A percentile compares a stretch with the other conserved stretches of the same genome.
Evolutionary conservation across 2,797 vertebrate genomes (phyloP).

Genomic region (Gastrophryne carolinensis): DNA sequence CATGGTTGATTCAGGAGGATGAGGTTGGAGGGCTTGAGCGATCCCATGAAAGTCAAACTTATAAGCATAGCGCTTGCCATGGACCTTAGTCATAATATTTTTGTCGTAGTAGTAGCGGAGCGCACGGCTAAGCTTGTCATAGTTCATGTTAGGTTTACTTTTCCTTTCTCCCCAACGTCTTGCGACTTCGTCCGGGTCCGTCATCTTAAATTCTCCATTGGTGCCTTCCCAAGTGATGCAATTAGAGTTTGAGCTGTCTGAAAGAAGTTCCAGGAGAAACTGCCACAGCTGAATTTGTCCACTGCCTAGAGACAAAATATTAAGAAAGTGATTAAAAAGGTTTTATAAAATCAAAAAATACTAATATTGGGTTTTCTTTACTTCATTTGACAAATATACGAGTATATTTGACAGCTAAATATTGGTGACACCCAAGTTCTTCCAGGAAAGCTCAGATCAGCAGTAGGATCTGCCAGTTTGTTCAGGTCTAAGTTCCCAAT

Average conservation of each 20-base stretch:
- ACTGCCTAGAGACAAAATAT: slow-evolving; percentile 64
- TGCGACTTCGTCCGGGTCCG: slow-evolving; percentile 83
- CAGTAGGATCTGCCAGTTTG: too few species aligned
- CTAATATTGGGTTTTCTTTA: too few species aligned
- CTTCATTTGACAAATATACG: too few species aligned
- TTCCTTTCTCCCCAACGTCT: slow-evolving; percentile 85
- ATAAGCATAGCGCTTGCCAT: slow-evolving; percentile 86
- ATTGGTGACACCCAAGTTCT: too few species aligned
- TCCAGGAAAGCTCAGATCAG: too few species aligned
- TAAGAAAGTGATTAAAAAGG: background rate
- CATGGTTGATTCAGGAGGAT: slow-evolving; percentile 81
- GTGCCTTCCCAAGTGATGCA: slow-evolving; percentile 90
- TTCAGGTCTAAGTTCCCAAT: too few species aligned
- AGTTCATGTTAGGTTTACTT: slow-evolving; percentile 91
- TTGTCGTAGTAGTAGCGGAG: slow-evolving; percentile 90
- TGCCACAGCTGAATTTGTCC: slow-evolving; percentile 89
- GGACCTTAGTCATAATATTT: slow-evolving; percentile 92
- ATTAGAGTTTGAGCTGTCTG: slow-evolving; percentile 81
- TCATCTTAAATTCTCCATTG: slow-evolving; percentile 89
- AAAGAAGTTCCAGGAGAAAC: slow-evolving; percentile 85
- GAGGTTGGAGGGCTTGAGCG: slow-evolving; percentile 84
- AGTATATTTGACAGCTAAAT: too few species aligned
- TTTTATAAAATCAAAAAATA: too few species aligned
- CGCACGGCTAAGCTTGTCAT: slow-evolving; percentile 86
- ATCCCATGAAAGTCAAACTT: slow-evolving; percentile 90